Conservation (phyloP, 1,140 invertebrate species). For the Stegodyphus dumicola region DNA sequence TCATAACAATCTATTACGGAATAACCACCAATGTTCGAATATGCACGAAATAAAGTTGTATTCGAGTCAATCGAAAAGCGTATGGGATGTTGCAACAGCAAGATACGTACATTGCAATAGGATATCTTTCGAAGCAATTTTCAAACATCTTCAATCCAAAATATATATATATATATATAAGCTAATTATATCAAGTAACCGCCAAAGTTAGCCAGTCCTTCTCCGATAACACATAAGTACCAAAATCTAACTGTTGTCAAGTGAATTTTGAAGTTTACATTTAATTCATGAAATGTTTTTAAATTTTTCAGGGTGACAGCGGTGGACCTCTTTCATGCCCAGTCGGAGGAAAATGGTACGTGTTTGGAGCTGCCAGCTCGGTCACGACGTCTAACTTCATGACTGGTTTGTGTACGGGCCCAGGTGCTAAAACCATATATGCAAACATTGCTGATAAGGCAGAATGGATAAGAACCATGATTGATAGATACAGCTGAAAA, state of each 20-base stretch:
- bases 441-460: slow-evolving; percentile 21
- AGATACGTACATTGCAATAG: too few species aligned
- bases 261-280: background rate
- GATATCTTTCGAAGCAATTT: too few species aligned
- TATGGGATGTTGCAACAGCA: too few species aligned
- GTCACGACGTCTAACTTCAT: slow-evolving; percentile 26
- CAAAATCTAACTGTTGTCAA: background rate
- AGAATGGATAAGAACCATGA: slow-evolving; percentile 31
- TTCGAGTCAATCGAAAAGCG: too few species aligned
- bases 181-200: too few species aligned
- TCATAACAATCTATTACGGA: too few species aligned
- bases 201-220: too few species aligned
- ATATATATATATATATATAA: too few species aligned
- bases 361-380: slow-evolving; percentile 47
- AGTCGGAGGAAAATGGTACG: slow-evolving; percentile 17
- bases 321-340: slow-evolving; percentile 37
- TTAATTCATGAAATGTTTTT: background rate
- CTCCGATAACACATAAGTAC: too few species aligned
- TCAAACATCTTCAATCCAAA: too few species aligned
- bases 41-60: too few species aligned
- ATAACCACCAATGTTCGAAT: too few species aligned
- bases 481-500: slow-evolving; percentile 20
- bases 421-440: slow-evolving; percentile 23
- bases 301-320: slow-evolving; percentile 47
- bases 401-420: slow-evolving; percentile 36